Evolutionary conservation across 2,113 vertebrate genomes (phyloP), one percentile per base, ranked within the genome.

Genomic region (Shinisaurus crocodilurus): DNA sequence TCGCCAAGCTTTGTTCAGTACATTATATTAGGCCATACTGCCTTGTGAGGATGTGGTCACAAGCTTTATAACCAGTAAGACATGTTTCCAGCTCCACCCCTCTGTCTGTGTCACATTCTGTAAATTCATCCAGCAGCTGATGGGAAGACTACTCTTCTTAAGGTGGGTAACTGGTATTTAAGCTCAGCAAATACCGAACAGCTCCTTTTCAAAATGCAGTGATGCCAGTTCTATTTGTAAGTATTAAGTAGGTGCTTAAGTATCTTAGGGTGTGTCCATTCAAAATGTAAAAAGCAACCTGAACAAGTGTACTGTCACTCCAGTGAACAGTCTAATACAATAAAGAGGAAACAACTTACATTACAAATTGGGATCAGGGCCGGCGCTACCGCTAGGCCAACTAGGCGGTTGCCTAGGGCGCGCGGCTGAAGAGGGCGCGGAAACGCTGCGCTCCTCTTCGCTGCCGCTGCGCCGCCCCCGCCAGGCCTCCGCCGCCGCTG

Each of bases 1-100:
- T 85, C 45, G 7, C 72, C 57, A 77, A n/a, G 23, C 43, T 76
- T 50, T 76, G 18, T 65, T 87, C 57, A 25, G n/a, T 74, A 29
- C 69, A 74, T 74, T 74, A 88, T 25, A 63, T 60, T 60, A 60
- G 57, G 34, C 43, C 34, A 57, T 37, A 63, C n/a, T 57, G n/a
- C n/a, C 85, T 87, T 83, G 23, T 40, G 25, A 83, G 16, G 70
- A 83, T 67, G 57, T 74, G 8, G 72, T 76, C 86, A 79, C 80
- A 88, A 84, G 72, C 60, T 91, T 63, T 69, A 15, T 79, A 77
- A 72, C 74, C 65, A 60, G 65, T 79, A 50, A 60, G 27, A n/a
- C 74, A 70, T 37, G 48, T 85, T 88, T 48, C 67, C 82, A 70
- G 50, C 48, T 54, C 90, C 86, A 88, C 72, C 48, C 25, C 48